Conservation (phyloP, 2,113 vertebrate genomes). For the Cyanoderma ruficeps region DNA sequence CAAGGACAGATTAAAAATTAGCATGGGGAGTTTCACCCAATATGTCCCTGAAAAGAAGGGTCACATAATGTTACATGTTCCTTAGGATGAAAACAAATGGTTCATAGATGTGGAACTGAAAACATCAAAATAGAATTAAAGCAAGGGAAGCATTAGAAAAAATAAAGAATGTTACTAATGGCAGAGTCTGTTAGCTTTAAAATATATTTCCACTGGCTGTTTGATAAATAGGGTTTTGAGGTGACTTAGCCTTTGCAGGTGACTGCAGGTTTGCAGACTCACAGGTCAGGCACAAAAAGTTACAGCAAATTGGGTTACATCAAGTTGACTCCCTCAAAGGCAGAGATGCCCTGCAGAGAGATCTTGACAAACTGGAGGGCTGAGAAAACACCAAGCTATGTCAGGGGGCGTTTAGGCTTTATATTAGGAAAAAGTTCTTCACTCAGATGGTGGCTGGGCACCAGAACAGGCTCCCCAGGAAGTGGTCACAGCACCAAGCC, state of each 20-base stretch:
- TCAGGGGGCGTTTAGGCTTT: neutral
- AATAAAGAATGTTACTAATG: neutral
- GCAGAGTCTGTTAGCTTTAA: neutral
- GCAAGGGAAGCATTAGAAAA: neutral
- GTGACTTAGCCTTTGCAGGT: neutral
- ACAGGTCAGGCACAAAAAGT: neutral
- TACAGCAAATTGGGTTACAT: neutral
- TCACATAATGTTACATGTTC: neutral
- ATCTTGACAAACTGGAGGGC: neutral
- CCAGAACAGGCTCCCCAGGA: neutral
- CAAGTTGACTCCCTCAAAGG: neutral
- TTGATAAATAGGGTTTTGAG: neutral
- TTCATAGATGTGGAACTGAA: neutral
- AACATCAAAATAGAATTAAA: neutral
- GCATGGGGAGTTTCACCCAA: neutral
- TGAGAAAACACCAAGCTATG: neutral
- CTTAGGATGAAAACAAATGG: neutral
- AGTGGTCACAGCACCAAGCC: neutral
- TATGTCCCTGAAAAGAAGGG: neutral
- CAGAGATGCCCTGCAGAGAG: neutral
- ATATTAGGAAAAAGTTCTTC: neutral
- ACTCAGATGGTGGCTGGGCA: neutral
- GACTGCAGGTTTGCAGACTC: neutral
- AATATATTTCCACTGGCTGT: neutral
- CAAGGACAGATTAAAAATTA: neutral